These are phyloP conservation scores for Pristionchus exspectatus DNA, from an alignment of 2,888 invertebrate genomes.

Conservation along the genomic window DNA sequence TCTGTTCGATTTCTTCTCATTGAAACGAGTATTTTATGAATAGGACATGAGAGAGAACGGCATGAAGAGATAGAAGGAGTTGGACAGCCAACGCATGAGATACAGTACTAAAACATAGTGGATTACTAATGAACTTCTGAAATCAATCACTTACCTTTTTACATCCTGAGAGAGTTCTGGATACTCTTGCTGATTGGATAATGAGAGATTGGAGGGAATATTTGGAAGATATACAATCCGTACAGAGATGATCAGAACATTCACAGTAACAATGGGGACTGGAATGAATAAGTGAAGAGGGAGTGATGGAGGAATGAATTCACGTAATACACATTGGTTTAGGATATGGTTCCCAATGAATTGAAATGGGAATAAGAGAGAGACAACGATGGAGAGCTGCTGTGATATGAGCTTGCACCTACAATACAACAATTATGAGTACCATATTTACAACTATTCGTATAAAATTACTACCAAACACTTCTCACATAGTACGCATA, in stretches of 20 bases:
- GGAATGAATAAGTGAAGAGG: not conserved
- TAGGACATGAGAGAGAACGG: constrained; percentile 35
- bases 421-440: not conserved
- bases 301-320: not conserved
- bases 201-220: not conserved
- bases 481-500: constrained; percentile 49
- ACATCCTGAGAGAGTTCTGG: not conserved
- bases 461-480: not conserved
- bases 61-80: constrained; percentile 39
- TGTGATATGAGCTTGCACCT: constrained; percentile 83
- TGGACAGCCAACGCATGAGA: not conserved
- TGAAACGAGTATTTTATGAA: constrained; percentile 28
- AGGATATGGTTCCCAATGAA: constrained; percentile 59
- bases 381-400: constrained; percentile 72
- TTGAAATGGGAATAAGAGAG: constrained; percentile 65
- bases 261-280: constrained; percentile 40
- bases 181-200: not conserved
- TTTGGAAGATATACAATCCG: not conserved
- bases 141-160: not conserved
- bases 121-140: not conserved
- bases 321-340: constrained; percentile 36
- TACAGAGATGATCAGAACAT: not conserved
- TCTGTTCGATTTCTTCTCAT: constrained; percentile 20
- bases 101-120: constrained; percentile 15
- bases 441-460: not conserved